These are phyloP conservation scores for Sebastes miniatus DNA, from an alignment of 2,797 vertebrate genomes.

Conservation along the genomic window DNA sequence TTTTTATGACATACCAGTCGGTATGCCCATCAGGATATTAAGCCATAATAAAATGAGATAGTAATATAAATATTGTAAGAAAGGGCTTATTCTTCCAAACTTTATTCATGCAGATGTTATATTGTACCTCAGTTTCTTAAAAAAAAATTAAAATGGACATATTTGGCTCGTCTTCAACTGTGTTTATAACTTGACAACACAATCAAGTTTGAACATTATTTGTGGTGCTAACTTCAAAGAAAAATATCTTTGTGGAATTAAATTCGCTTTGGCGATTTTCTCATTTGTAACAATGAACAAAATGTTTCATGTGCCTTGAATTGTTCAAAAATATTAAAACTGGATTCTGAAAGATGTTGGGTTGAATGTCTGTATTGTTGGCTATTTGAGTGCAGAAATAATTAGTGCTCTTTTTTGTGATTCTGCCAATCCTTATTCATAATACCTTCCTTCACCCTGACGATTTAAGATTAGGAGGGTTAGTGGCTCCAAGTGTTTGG, in stretches of 20 bases:
- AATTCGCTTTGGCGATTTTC: constrained; percentile 59
- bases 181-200: constrained; percentile 81
- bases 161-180: constrained; percentile 74
- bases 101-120: constrained; percentile 81
- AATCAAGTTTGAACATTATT: constrained; percentile 76
- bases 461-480: constrained; percentile 52
- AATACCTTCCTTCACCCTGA: constrained; percentile 33
- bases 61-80: constrained; percentile 71
- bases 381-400: constrained; percentile 40
- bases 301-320: constrained; percentile 83
- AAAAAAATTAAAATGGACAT: constrained; percentile 52
- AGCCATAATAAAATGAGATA: constrained; percentile 67
- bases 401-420: constrained; percentile 49
- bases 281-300: constrained; percentile 73
- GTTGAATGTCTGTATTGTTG: constrained; percentile 84
- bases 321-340: constrained; percentile 85
- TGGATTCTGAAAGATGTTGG: constrained; percentile 85
- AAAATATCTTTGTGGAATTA: constrained; percentile 65
- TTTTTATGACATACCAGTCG: no score
- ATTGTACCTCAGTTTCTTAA: constrained; percentile 80
- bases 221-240: constrained; percentile 60
- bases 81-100: constrained; percentile 48
- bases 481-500: constrained; percentile 25
- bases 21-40: constrained; percentile 41
- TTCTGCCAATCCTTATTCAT: constrained; percentile 45